Conservation (phyloP, 2,888 invertebrate genomes). For the Drosophila incognita region DNA sequence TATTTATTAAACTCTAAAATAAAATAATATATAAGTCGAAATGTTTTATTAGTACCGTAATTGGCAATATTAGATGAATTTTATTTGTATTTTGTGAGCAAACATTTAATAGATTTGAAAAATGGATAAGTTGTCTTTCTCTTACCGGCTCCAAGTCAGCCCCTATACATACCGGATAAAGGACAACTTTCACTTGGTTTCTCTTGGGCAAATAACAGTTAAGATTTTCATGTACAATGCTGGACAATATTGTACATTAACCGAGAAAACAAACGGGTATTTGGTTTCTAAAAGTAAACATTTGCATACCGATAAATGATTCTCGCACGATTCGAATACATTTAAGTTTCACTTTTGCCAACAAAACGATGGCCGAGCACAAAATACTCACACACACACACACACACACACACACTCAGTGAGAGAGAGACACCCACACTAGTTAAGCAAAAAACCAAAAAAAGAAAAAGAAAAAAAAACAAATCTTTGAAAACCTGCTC, state of each 20-base stretch:
- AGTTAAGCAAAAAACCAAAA: slow-evolving; percentile 30
- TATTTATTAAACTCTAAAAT: not conserved
- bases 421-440: slow-evolving; percentile 32
- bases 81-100: not conserved
- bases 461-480: slow-evolving; percentile 8
- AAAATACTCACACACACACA: slow-evolving; percentile 9
- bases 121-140: not conserved
- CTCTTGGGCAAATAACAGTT: slow-evolving; percentile 1
- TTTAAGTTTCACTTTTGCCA: slow-evolving; percentile 61
- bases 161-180: slow-evolving; percentile 6
- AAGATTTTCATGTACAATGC: slow-evolving; percentile 4
- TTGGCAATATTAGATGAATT: not conserved
- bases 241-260: slow-evolving; percentile 14
- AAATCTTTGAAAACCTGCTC: slow-evolving; percentile 59
- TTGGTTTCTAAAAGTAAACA: slow-evolving; percentile 1
- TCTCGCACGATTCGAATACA: slow-evolving; percentile 34
- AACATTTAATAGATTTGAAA: not conserved
- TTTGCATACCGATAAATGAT: slow-evolving; percentile 26
- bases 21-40: not conserved
- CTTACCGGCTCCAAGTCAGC: slow-evolving; percentile 9
- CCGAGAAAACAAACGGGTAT: slow-evolving; percentile 1
- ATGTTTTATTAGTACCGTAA: not conserved
- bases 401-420: slow-evolving; percentile 3
- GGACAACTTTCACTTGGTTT: slow-evolving; percentile 33
- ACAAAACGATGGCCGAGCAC: slow-evolving; percentile 43